Evolutionary conservation across 2,888 invertebrate species (phyloP).

Genomic region (Meiosimyza decipiens): DNA sequence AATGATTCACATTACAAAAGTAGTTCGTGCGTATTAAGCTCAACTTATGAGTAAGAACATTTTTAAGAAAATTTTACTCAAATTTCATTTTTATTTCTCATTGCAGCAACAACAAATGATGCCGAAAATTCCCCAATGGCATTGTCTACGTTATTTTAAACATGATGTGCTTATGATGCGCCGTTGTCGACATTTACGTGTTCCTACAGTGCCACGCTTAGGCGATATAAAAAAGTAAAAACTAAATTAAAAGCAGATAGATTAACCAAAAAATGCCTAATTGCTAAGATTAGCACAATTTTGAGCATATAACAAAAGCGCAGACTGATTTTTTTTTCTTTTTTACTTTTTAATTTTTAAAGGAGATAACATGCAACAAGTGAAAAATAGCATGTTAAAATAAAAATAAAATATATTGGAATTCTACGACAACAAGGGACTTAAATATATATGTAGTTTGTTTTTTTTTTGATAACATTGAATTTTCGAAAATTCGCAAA

Average conservation of each 20-base stretch:
- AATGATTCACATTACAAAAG: too few species aligned
- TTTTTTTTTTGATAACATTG: neutral
- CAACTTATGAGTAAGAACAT: neutral
- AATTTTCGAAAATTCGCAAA: too few species aligned
- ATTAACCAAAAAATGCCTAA: slow-evolving; percentile 20
- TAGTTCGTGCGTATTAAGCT: neutral
- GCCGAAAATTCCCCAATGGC: slow-evolving; percentile 86
- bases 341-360: slow-evolving; percentile 3
- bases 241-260: neutral
- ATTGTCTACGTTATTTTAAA: slow-evolving; percentile 83
- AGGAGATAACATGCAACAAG: neutral
- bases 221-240: slow-evolving; percentile 55
- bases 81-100: slow-evolving; percentile 28
- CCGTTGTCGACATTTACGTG: slow-evolving; percentile 80
- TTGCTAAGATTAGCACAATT: slow-evolving; percentile 25
- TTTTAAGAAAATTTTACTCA: slow-evolving; percentile 1
- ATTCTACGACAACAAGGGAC: slow-evolving; percentile 9
- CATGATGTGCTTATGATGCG: slow-evolving; percentile 76
- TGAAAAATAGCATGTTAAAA: neutral
- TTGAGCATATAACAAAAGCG: slow-evolving; percentile 24
- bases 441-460: slow-evolving; percentile 16
- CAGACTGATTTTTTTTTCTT: slow-evolving; percentile 30
- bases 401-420: slow-evolving; percentile 10
- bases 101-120: slow-evolving; percentile 75
- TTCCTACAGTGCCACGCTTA: slow-evolving; percentile 58